Conservation (phyloP, 1,140 invertebrate species). For the Zaprionus nigranus region DNA sequence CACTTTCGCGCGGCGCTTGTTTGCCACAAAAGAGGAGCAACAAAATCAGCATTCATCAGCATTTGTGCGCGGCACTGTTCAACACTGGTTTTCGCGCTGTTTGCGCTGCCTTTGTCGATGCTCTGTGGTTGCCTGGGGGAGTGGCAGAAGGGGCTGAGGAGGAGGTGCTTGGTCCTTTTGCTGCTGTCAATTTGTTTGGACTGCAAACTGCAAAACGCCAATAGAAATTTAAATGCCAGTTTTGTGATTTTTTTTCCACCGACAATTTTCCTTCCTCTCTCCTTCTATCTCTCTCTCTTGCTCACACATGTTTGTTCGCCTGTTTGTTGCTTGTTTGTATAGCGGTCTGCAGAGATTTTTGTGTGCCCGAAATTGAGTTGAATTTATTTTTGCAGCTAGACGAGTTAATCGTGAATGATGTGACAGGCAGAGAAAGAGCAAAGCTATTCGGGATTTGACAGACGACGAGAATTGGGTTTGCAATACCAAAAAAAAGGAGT, state of each 20-base stretch:
- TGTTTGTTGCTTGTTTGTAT: slow-evolving; percentile 15
- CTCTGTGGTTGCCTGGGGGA: slow-evolving; percentile 1
- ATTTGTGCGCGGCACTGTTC: slow-evolving; percentile 7
- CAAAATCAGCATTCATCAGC: slow-evolving; percentile 49
- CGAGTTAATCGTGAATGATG: slow-evolving; percentile 46
- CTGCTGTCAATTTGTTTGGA: slow-evolving; percentile 47
- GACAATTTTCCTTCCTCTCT: not conserved
- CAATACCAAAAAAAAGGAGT: not conserved
- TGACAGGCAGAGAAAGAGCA: slow-evolving; percentile 14
- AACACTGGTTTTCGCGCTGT: slow-evolving; percentile 4
- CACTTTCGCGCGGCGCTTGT: slow-evolving; percentile 22
- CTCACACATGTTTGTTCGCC: slow-evolving; percentile 6
- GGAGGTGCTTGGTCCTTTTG: slow-evolving; percentile 6
- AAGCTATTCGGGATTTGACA: slow-evolving; percentile 1
- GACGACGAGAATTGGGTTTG: not conserved
- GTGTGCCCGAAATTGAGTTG: slow-evolving; percentile 25
- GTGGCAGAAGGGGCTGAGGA: not conserved
- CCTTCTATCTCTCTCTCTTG: not conserved
- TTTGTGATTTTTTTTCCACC: slow-evolving; percentile 23
- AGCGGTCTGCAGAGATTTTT: slow-evolving; percentile 40
- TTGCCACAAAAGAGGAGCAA: slow-evolving; percentile 15
- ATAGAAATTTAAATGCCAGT: slow-evolving; percentile 56
- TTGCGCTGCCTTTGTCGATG: not conserved
- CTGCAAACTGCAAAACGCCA: slow-evolving; percentile 45
- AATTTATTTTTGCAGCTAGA: slow-evolving; percentile 15